Evolutionary conservation across 2,888 invertebrate genomes (phyloP).

Genomic region (Venustoraphidia nigricollis): DNA sequence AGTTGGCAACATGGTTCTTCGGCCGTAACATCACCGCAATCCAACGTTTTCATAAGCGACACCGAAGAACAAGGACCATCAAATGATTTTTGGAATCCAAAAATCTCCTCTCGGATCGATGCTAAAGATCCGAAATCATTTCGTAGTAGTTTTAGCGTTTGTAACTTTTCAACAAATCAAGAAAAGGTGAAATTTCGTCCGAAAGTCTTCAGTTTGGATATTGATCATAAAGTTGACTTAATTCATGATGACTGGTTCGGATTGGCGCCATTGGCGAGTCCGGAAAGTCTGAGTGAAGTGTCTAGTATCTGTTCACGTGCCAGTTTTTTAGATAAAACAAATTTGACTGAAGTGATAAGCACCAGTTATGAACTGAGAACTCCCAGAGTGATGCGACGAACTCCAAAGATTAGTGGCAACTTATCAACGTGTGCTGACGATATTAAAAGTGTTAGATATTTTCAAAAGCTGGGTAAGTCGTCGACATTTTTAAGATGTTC

Average conservation of each 20-base stretch:
- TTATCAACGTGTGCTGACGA: conserved; percentile 51
- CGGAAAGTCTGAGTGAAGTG: conserved; percentile 68
- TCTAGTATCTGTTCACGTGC: conserved; percentile 59
- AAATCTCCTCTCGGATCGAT: not conserved
- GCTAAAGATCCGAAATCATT: not conserved
- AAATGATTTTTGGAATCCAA: not conserved
- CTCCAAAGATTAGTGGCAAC: conserved; percentile 48
- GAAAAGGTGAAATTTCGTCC: conserved; percentile 1
- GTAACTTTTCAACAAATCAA: conserved; percentile 3
- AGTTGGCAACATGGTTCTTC: conserved; percentile 1
- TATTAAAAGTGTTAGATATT: conserved; percentile 36
- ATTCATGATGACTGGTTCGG: conserved; percentile 50
- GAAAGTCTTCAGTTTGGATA: conserved; percentile 18
- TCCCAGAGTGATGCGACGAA: conserved; percentile 43
- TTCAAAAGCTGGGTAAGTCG: conserved; percentile 34
- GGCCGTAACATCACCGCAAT: conserved; percentile 3
- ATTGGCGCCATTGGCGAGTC: conserved; percentile 64
- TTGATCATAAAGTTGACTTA: conserved; percentile 27
- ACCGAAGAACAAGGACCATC: not conserved
- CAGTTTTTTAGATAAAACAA: conserved; percentile 29
- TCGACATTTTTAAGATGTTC: conserved; percentile 28
- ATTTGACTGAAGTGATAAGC: conserved; percentile 10
- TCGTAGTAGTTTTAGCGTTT: not conserved
- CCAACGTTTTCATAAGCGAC: not conserved
- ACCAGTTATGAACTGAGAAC: conserved; percentile 32